These are phyloP conservation scores for Chionis minor DNA, from an alignment of 2,113 vertebrate genomes.

Conservation along the genomic window DNA sequence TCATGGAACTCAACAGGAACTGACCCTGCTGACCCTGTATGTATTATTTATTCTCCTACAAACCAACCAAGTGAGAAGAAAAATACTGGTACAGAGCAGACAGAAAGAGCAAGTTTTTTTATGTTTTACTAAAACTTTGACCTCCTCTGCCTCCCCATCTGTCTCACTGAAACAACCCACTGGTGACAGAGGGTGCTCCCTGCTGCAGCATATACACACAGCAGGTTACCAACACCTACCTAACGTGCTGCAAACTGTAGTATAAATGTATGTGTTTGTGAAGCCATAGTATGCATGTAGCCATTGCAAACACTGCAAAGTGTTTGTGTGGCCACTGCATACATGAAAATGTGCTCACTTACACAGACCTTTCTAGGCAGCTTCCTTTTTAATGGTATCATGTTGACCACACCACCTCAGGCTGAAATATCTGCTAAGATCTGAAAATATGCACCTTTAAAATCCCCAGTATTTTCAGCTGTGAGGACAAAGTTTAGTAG, in stretches of 20 bases:
- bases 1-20: background rate
- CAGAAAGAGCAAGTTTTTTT: background rate
- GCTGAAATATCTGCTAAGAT: background rate
- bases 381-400: background rate
- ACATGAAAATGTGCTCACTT: rapidly evolving
- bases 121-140: background rate
- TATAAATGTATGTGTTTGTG: background rate
- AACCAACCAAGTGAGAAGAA: background rate
- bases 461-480: background rate
- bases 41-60: background rate
- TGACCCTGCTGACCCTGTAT: background rate
- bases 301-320: background rate
- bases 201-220: background rate
- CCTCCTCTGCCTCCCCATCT: rapidly evolving
- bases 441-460: background rate
- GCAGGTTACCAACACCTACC: background rate
- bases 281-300: background rate
- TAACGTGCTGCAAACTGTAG: rapidly evolving
- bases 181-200: background rate
- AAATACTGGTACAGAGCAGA: background rate
- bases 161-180: background rate
- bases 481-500: background rate
- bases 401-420: background rate
- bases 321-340: background rate
- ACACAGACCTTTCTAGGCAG: background rate